Evolutionary conservation across 23 tunicate genomes (phyloP).

Genomic region (Clavelina lepadiformis): DNA sequence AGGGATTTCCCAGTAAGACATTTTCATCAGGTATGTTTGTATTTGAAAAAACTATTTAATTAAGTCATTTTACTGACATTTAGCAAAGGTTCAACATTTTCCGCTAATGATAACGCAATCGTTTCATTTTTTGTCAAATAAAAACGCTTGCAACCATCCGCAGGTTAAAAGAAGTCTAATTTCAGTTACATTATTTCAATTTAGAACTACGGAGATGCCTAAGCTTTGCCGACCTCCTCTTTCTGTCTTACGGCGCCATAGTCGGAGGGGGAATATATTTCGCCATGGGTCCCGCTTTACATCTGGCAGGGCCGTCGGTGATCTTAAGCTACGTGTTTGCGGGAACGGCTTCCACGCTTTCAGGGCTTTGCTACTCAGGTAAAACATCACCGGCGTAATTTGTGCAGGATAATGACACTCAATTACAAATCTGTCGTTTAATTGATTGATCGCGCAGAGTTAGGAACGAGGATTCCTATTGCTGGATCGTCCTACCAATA

Average conservation of each 20-base stretch:
- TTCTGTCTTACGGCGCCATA: slow-evolving; percentile 28
- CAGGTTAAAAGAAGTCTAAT: no score
- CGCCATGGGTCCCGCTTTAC: slow-evolving; percentile 12
- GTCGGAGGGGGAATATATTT: slow-evolving; percentile 34
- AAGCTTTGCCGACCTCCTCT: slow-evolving; percentile 29
- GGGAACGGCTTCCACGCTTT: slow-evolving; percentile 23
- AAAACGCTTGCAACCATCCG: no score
- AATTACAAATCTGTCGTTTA: background rate
- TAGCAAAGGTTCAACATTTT: no score
- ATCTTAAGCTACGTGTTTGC: slow-evolving; percentile 26
- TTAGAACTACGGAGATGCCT: slow-evolving; percentile 30
- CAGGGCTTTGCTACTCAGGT: slow-evolving; percentile 49
- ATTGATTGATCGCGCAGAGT: slow-evolving; percentile 13
- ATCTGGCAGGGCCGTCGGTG: slow-evolving; percentile 32
- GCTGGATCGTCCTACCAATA: slow-evolving; percentile 35
- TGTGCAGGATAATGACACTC: background rate
- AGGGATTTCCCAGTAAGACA: no score
- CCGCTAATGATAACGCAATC: no score
- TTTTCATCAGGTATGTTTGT: no score
- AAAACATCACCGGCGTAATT: background rate
- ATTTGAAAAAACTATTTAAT: no score
- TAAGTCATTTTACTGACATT: no score
- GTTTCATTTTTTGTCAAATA: no score
- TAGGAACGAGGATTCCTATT: slow-evolving; percentile 18
- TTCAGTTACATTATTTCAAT: background rate